Base-by-base conservation (phyloP, 2,113 vertebrate species). In the Neotragus pygmaeus region DNA sequence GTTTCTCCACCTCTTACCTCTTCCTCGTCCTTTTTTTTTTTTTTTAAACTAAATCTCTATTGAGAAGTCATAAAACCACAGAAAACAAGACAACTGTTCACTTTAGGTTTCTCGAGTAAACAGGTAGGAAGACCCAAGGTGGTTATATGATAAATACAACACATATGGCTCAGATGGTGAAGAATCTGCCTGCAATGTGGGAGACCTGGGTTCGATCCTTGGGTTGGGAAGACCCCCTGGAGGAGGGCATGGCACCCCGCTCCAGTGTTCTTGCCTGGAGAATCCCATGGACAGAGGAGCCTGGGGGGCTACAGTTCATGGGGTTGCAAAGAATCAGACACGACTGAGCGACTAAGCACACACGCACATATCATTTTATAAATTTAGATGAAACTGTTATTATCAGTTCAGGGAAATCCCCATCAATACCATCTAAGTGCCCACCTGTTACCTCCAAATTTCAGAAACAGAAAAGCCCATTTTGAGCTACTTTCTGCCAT, bases 11-110 rank as follows among this genome's bases (percentile, higher is more conserved):
- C 28, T 19, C 23, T 3, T 19, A 25, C 47, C 4, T 43, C 30
- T 4, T 15, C 17, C 12, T 39, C 15, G 1, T 6, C 13, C 5
- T 7, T 47, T 47, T 78, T 23, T 11, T 27, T 23, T 51, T 45
- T 15, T 1, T 47, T 45, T 45, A 27, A 47, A 51, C 19, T 39
- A 64, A 57, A 83, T 82, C 78, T 94, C 47, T 70, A 16, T 3
- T 60, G 30, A 93, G 73, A 91, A 91, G 95, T 88, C 64, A 88
- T 27, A 11, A 49, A n/a, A 43, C 36, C 43, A 43, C 1, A 93
- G 25, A 84, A 95, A 80, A 43, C 45, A 53, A 75, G 77, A 73
- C 91, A 77, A 49, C 28, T 39, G 30, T 53, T 49, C 30, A 88
- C 49, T n/a, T 84, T 73, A 62, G 39, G 27, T 17, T 86, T 91